Evolutionary conservation across 2,797 vertebrate species (phyloP).

Genomic region (Parauchenoglanis ngamensis): DNA sequence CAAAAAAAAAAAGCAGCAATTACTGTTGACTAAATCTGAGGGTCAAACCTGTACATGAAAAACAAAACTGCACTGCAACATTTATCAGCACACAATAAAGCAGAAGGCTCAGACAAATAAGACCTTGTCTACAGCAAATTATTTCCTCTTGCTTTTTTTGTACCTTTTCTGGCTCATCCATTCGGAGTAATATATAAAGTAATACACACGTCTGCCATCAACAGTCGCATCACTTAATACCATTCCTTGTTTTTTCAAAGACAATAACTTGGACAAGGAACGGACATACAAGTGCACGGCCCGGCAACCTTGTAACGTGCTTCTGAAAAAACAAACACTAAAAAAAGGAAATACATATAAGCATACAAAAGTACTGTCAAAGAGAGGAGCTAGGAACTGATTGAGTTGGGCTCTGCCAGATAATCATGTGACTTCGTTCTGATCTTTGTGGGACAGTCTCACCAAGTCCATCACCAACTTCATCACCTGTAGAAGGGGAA

Average conservation of each 20-base stretch:
- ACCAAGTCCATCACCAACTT: constrained; percentile 70
- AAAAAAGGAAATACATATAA: neutral
- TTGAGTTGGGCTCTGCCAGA: constrained; percentile 76
- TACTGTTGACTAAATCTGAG: neutral
- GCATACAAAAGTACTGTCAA: constrained; percentile 56
- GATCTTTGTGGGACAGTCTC: constrained; percentile 73
- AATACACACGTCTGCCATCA: constrained; percentile 51
- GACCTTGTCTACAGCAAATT: neutral
- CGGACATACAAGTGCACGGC: constrained; percentile 25
- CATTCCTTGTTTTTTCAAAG: neutral
- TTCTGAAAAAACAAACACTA: constrained; percentile 15
- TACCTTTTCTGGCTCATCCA: neutral
- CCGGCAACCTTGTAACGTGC: neutral
- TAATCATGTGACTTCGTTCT: constrained; percentile 85
- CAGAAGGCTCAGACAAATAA: neutral
- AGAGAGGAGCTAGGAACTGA: constrained; percentile 70
- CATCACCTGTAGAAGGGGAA: constrained; percentile 71
- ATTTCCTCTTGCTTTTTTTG: neutral
- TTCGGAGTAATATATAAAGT: constrained; percentile 26
- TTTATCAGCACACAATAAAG: neutral
- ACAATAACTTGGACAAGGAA: constrained; percentile 26
- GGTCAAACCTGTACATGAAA: neutral
- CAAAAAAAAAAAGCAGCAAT: neutral
- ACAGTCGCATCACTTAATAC: neutral
- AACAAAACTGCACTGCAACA: constrained; percentile 22